Evolutionary conservation across 2,888 invertebrate genomes (phyloP).

Genomic region (Scaptomyza cyrtandrae): DNA sequence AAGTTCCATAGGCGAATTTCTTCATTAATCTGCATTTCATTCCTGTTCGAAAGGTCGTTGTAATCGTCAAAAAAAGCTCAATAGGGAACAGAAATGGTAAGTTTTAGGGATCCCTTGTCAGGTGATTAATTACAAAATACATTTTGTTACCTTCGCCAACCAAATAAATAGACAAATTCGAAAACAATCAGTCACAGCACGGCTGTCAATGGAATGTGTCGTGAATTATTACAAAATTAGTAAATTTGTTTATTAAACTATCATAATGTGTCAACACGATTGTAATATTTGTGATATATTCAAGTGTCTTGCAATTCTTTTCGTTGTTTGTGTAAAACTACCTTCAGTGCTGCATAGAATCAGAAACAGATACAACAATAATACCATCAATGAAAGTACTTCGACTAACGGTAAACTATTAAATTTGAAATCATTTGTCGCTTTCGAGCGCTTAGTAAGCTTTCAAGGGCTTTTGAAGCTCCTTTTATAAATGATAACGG

Average conservation of each 20-base stretch:
- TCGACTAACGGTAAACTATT: not conserved
- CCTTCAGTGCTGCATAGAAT: not conserved
- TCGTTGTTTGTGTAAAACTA: not conserved
- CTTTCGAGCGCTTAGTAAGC: no score
- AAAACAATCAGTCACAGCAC: not conserved
- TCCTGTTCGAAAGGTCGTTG: slow-evolving; percentile 3
- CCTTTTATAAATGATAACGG: no score
- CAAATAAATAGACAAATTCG: not conserved
- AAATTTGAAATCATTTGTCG: no score
- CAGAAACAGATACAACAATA: not conserved
- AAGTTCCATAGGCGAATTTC: not conserved
- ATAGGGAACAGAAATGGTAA: not conserved
- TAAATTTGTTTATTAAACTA: not conserved
- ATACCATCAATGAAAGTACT: not conserved
- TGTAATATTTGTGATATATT: not conserved
- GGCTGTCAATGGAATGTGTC: not conserved
- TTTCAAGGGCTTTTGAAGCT: no score
- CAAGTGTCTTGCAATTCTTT: not conserved
- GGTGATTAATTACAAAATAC: not conserved
- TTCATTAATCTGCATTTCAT: not conserved
- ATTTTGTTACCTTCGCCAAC: not conserved
- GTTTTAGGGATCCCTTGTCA: not conserved
- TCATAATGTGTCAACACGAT: not conserved
- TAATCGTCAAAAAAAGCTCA: no score
- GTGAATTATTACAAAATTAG: not conserved